Evolutionary conservation across 1,140 invertebrate genomes (phyloP), one percentile per base, ranked within the genome.

Genomic region (Frieseomelitta varia): DNA sequence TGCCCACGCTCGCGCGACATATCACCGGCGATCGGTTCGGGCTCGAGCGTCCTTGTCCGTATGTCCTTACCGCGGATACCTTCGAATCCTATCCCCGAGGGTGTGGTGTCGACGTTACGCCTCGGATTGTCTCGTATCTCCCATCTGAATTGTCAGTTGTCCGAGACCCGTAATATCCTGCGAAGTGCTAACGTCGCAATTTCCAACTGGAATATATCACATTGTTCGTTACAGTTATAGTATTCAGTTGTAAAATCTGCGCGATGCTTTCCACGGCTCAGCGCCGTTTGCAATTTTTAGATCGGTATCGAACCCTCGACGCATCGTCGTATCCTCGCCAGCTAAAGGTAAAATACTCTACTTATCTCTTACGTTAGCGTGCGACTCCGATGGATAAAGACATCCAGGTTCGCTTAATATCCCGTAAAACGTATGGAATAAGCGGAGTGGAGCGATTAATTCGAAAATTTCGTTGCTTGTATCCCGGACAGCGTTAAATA

Each of bases 1-100:
- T 81, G 87, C 87, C 88, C 87, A 90, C 87, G 88, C 87, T 80
- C 34, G 69, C 80, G 55, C 72, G 27, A 75, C 53, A 65, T 87
- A 87, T 75, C 83, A 61, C 74, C 39, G 56, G 34, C 56, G 71
- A 87, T 87, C 75, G 39, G 71, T 76, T 78, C n/a, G 2, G 19
- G 15, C 56, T 27, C 81, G 47, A 67, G 75, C 76, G 86, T 88
- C 87, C 87, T 86, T 83, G 77, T 55, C n/a, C 14, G 72, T 21
- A 73, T 72, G 82, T 79, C 74, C 87, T 88, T 84, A 77, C 21
- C 86, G 67, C 67, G 14, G 24, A 61, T 27, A 53, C 84, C 78
- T 73, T 47, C 65, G 71, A 71, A 74, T 79, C 86, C 30, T 79
- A 74, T 87, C 21, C 51, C 19, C 69, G n/a, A 69, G 63, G 56